Percentiles rank a stretch among this genome's conserved stretches.
Conservation (phyloP, 2,888 invertebrate species). For the Anoplius nigerrimus region DNA sequence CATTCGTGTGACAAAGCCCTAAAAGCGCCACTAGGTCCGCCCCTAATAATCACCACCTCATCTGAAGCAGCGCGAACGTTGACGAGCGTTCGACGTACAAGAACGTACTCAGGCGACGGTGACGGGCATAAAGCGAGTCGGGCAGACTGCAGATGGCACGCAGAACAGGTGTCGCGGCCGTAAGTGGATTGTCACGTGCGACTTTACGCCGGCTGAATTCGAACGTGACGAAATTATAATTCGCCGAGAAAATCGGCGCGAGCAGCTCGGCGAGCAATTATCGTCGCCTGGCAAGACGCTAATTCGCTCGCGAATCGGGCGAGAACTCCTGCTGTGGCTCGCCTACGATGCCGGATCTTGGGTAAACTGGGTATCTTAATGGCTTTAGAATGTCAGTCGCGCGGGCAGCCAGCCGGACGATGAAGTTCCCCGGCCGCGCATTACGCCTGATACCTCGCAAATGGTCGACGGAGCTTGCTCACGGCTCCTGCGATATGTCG, state of each 20-base stretch:
- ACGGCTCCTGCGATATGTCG: not conserved
- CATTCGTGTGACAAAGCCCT: too few species aligned
- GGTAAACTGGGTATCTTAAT: slow-evolving; percentile 55
- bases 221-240: slow-evolving; percentile 8
- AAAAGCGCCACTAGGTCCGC: too few species aligned
- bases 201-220: too few species aligned
- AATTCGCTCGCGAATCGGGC: slow-evolving; percentile 42
- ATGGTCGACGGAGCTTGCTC: not conserved
- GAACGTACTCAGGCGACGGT: not conserved
- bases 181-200: too few species aligned
- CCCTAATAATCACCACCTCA: too few species aligned
- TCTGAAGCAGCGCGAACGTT: too few species aligned
- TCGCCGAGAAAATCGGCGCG: not conserved
- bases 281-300: slow-evolving; percentile 43
- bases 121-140: not conserved
- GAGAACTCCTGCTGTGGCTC: slow-evolving; percentile 12
- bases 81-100: too few species aligned
- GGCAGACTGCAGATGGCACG: too few species aligned
- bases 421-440: not conserved
- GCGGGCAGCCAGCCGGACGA: not conserved
- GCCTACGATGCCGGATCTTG: slow-evolving; percentile 47
- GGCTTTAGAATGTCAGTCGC: slow-evolving; percentile 49
- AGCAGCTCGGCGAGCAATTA: slow-evolving; percentile 1
- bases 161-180: too few species aligned
- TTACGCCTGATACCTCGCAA: slow-evolving; percentile 1